Evolutionary conservation across 2,113 vertebrate genomes (phyloP).

Genomic region (Galeopterus variegatus): DNA sequence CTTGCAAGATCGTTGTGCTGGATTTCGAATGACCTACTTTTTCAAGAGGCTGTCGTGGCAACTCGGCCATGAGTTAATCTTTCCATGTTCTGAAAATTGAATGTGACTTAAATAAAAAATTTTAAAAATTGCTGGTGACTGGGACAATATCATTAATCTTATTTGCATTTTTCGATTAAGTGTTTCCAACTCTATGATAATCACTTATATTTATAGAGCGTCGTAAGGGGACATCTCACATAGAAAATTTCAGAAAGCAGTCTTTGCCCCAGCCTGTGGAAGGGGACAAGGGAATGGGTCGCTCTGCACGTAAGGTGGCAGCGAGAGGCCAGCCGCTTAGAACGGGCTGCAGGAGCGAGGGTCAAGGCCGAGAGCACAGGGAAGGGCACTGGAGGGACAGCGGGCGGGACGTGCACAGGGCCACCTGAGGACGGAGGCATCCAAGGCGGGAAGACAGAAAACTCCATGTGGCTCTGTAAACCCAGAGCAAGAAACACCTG

Average conservation of each 20-base stretch:
- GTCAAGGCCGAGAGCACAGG: no score
- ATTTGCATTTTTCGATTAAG: slow-evolving; percentile 8
- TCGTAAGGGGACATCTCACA: neutral
- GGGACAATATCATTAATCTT: neutral
- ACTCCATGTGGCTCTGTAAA: no score
- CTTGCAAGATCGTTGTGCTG: neutral
- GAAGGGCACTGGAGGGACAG: no score
- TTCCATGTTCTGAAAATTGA: slow-evolving; percentile 23
- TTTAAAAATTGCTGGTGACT: neutral
- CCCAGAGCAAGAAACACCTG: no score
- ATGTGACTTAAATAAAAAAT: neutral
- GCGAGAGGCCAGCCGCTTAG: neutral
- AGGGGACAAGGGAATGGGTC: neutral
- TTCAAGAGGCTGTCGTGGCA: neutral
- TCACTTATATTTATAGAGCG: neutral
- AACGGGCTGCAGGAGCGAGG: no score
- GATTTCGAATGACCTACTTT: neutral
- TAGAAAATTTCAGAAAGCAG: accelerated
- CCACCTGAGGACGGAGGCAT: no score
- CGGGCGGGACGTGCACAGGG: no score
- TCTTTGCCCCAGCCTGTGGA: neutral
- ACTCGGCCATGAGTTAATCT: neutral
- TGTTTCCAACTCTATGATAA: neutral
- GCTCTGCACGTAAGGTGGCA: neutral
- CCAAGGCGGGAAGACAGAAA: no score